These are phyloP conservation scores for Laterallus jamaicensis DNA, from an alignment of 2,113 vertebrate genomes.

Conservation along the genomic window DNA sequence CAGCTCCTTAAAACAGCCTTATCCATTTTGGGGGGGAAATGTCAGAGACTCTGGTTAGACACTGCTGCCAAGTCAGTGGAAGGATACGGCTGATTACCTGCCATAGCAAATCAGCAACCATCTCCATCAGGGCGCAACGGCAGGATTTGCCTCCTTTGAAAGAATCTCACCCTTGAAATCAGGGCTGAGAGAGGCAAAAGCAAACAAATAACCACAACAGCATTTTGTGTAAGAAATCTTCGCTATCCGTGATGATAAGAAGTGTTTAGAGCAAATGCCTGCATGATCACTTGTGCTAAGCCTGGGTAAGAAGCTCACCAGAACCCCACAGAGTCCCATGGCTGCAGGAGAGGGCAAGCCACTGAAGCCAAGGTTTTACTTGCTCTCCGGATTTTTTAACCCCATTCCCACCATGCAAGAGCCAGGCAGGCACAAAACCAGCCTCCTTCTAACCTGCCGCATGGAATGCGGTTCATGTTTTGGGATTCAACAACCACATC, in stretches of 20 bases:
- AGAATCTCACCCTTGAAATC: not conserved
- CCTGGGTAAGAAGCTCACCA: not conserved
- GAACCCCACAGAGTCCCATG: not conserved
- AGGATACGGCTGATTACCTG: not conserved
- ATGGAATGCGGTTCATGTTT: not conserved
- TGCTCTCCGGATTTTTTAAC: not conserved
- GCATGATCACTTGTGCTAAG: not conserved
- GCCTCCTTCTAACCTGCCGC: not conserved
- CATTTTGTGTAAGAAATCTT: not conserved
- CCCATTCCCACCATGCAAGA: not conserved
- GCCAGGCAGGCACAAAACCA: not conserved
- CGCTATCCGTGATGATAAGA: not conserved
- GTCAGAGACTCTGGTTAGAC: not conserved
- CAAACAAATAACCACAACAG: not conserved
- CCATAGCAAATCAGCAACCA: not conserved
- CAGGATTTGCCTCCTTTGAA: not conserved
- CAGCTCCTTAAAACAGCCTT: not conserved
- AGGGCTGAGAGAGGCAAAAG: not conserved
- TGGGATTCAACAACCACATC: not conserved
- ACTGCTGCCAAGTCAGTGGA: not conserved
- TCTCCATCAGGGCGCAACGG: not conserved
- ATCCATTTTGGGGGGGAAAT: not conserved
- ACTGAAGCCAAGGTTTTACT: not conserved
- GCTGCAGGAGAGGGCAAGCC: not conserved
- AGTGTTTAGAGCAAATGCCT: not conserved